These are phyloP conservation scores for Drosophila teissieri DNA, from an alignment of 1,140 invertebrate genomes.

Conservation along the genomic window DNA sequence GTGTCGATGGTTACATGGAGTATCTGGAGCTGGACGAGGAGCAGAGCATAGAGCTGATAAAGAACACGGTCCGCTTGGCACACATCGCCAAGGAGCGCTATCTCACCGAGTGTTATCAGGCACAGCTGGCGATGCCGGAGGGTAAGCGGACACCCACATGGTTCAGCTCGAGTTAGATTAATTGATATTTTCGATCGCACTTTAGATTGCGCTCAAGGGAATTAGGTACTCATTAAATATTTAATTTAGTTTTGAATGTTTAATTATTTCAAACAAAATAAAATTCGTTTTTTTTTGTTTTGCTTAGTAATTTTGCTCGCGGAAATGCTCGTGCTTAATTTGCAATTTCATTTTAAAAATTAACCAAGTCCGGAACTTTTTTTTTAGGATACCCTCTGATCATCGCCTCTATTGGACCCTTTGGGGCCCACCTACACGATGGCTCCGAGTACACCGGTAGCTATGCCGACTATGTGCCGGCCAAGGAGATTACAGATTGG, in stretches of 20 bases:
- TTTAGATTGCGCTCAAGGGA: not conserved
- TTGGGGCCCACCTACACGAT: slow-evolving; percentile 94
- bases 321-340: no score
- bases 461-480: slow-evolving; percentile 90
- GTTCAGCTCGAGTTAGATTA: not conserved
- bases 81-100: slow-evolving; percentile 81
- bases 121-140: slow-evolving; percentile 54
- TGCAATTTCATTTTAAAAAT: no score
- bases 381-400: slow-evolving; percentile 86
- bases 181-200: not conserved
- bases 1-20: slow-evolving; percentile 90
- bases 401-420: slow-evolving; percentile 95
- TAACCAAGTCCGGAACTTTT: no score
- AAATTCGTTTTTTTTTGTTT: no score
- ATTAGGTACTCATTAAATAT: no score
- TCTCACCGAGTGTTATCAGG: slow-evolving; percentile 73
- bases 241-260: no score
- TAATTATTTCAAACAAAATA: no score
- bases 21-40: slow-evolving; percentile 88
- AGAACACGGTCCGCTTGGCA: slow-evolving; percentile 89
- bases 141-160: slow-evolving; percentile 30
- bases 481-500: slow-evolving; percentile 90
- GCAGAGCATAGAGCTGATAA: slow-evolving; percentile 89
- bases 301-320: no score
- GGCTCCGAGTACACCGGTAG: slow-evolving; percentile 95